These are phyloP conservation scores for Diaphora mendica DNA, from an alignment of 2,888 invertebrate species.

Conservation along the genomic window DNA sequence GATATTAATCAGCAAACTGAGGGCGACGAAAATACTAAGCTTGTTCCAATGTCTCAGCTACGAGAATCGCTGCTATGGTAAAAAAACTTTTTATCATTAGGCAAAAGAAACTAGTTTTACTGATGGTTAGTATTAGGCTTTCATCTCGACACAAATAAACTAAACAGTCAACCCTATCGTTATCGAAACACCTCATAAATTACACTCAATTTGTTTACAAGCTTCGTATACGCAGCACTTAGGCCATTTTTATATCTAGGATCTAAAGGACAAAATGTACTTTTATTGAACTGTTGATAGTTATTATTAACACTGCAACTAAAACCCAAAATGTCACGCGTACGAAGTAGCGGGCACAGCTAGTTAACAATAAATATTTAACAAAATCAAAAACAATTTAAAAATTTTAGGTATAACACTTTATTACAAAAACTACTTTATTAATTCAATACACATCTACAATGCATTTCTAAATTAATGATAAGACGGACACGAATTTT, in stretches of 20 bases:
- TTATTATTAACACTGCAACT: not conserved
- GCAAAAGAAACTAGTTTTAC: not conserved
- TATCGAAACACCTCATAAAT: not conserved
- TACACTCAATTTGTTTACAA: no score
- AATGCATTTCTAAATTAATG: no score
- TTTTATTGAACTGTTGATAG: not conserved
- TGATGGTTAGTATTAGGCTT: not conserved
- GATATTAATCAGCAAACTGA: not conserved
- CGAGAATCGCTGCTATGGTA: not conserved
- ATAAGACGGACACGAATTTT: no score
- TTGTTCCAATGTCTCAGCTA: not conserved
- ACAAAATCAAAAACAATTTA: no score
- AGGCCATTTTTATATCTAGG: not conserved
- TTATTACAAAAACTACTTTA: no score
- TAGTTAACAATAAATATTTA: no score
- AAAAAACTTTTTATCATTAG: not conserved
- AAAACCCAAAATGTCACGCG: no score
- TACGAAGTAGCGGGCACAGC: no score
- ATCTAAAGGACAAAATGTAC: not conserved
- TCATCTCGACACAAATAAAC: not conserved
- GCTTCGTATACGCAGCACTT: no score
- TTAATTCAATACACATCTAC: no score
- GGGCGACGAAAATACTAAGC: not conserved
- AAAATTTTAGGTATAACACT: no score
- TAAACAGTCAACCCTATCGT: not conserved